These are phyloP conservation scores for Crypturellus tataupa DNA, from an alignment of 2,797 vertebrate genomes.

Conservation along the genomic window DNA sequence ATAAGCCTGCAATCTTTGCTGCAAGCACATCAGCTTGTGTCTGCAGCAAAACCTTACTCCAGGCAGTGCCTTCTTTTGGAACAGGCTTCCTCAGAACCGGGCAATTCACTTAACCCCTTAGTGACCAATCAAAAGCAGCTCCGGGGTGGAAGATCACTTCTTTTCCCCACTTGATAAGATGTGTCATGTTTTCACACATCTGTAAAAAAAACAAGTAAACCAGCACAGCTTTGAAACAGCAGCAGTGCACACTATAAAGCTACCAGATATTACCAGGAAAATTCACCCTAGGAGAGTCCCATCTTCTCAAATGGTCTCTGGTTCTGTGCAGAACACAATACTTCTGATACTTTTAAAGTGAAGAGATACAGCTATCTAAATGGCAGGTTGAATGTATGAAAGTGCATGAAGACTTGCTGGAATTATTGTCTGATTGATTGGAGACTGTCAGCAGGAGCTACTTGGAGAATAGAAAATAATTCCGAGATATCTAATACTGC, in stretches of 20 bases:
- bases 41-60: slow-evolving; percentile 43
- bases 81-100: slow-evolving; percentile 11
- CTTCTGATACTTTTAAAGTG: not conserved
- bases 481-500: slow-evolving; percentile 12
- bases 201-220: not conserved
- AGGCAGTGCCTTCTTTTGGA: slow-evolving; percentile 10
- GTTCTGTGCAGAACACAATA: not conserved
- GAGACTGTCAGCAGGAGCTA: not conserved
- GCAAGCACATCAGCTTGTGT: slow-evolving; percentile 50
- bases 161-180: not conserved
- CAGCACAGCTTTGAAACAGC: not conserved
- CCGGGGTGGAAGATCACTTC: not conserved
- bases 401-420: slow-evolving; percentile 22
- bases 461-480: slow-evolving; percentile 5
- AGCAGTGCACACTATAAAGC: not conserved
- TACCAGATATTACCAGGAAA: not conserved
- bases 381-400: not conserved
- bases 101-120: slow-evolving; percentile 47
- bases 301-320: not conserved
- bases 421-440: slow-evolving; percentile 10
- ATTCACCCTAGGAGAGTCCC: not conserved
- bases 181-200: not conserved
- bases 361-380: not conserved
- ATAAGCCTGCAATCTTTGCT: slow-evolving; percentile 71
- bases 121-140: not conserved